Base-by-base conservation (phyloP, 2,888 invertebrate genomes). In the Spilosoma lubricipeda region DNA sequence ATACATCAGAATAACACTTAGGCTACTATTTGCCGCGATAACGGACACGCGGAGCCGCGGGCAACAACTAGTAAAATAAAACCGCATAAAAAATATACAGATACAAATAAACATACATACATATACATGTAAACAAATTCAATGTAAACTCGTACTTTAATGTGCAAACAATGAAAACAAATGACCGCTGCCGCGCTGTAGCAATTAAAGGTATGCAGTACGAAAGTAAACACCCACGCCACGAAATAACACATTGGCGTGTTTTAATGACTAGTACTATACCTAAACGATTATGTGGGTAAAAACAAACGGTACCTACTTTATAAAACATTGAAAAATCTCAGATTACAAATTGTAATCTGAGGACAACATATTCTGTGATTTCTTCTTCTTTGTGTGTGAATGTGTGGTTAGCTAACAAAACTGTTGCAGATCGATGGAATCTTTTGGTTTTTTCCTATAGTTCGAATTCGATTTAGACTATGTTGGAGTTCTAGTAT, bases 221-320 rank as follows among this genome's bases (percentile, higher is more conserved):
- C 59, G 52, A 76, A 42, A 79, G 70, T 59, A 80, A 82, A 82
- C 73, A 79, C 5, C 27, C 71, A 76, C 76, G 67, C 27, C 71
- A 76, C 76, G 67, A 79, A 77, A 76, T 30, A 33, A 11, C 33
- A 52, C 30, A 69, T 69, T 56, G 69, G n/a, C 36, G 56, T n/a
- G 36, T 11, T 20, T 69, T 56, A 69, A 33, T 52, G 27, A 2
- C 30, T 27, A n/a, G 2, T 30, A n/a, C 1, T 15, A 27, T 59
- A 59, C 27, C 27, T 27, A 59, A 59, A 59, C 5, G 27, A 30
- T 7, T 13, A 59, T 15, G 15, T 27, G 4, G 59, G 27, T 59
- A 59, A 59, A 59, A 27, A n/a, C 3, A 27, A 30, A 27, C 11
- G 48, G 0, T 23, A 52, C 27, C 30, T 23, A 52, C 27, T 59